phyloP scores from a whole-genome alignment of 2,113 vertebrate species.

The Anoura caudifer region DNA sequence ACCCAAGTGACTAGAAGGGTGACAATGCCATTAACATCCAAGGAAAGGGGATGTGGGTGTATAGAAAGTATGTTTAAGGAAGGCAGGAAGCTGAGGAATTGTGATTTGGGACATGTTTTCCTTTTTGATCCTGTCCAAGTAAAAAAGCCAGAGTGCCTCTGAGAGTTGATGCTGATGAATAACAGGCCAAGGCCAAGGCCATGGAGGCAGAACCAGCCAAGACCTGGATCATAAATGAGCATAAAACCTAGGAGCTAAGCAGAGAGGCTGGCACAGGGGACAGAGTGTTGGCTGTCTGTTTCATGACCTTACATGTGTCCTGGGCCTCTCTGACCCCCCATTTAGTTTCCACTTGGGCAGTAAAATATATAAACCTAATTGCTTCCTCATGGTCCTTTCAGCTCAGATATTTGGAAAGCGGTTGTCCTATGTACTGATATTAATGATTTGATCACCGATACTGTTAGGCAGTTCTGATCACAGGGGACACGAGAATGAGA shows the following conservation, averaged over 20 bases:
- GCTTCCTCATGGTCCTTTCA: neutral
- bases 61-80: neutral
- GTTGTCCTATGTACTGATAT: neutral
- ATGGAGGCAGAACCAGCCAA: neutral
- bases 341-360: neutral
- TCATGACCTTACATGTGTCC: neutral
- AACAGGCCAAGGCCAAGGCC: neutral
- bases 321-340: neutral
- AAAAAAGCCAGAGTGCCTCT: neutral
- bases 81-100: neutral
- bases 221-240: neutral
- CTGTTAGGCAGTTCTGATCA: neutral
- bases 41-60: neutral
- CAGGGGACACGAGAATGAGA: neutral
- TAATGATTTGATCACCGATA: neutral
- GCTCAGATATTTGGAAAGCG: neutral
- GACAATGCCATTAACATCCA: neutral
- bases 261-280: neutral
- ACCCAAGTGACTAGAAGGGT: neutral
- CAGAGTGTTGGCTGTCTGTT: neutral
- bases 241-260: neutral
- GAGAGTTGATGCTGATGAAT: neutral
- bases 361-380: neutral
- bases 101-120: neutral
- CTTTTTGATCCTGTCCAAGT: conserved; percentile 1